phyloP scores from a whole-genome alignment of 2,113 vertebrate genomes.

The Podilymbus podiceps region DNA sequence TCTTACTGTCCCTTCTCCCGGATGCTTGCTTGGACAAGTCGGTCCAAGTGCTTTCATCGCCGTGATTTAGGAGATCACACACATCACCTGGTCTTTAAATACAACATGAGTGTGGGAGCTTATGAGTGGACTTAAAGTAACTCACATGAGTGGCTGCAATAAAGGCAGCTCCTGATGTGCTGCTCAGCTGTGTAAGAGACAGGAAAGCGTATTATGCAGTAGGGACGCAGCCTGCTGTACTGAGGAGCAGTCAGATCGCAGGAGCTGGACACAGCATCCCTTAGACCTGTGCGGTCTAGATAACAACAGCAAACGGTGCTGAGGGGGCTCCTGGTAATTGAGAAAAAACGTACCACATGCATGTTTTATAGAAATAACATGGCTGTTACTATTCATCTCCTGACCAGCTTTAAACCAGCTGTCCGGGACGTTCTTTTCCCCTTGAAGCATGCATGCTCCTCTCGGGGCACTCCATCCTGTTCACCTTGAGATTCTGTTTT shows the following conservation, averaged over 20 bases:
- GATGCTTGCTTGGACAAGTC: neutral
- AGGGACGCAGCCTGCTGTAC: neutral
- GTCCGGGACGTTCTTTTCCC: neutral
- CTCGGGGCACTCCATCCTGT: neutral
- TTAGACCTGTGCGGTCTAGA: neutral
- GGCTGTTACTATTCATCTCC: neutral
- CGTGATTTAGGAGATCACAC: neutral
- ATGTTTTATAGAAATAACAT: neutral
- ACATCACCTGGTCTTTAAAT: neutral
- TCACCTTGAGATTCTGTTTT: neutral
- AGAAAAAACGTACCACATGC: fast-evolving
- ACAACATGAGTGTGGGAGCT: neutral
- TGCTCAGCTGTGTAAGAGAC: neutral
- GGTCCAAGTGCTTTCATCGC: fast-evolving
- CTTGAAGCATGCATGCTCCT: neutral
- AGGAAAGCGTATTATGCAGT: neutral
- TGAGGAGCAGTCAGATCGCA: neutral
- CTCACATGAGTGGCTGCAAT: neutral
- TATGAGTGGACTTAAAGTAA: neutral
- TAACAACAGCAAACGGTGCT: neutral
- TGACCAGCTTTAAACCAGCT: neutral
- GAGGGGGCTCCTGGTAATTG: neutral
- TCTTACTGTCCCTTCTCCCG: neutral
- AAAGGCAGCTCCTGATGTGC: neutral
- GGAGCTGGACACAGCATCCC: neutral